Base-by-base conservation (phyloP, 2,113 vertebrate genomes). In the Coregonus clupeaformis region DNA sequence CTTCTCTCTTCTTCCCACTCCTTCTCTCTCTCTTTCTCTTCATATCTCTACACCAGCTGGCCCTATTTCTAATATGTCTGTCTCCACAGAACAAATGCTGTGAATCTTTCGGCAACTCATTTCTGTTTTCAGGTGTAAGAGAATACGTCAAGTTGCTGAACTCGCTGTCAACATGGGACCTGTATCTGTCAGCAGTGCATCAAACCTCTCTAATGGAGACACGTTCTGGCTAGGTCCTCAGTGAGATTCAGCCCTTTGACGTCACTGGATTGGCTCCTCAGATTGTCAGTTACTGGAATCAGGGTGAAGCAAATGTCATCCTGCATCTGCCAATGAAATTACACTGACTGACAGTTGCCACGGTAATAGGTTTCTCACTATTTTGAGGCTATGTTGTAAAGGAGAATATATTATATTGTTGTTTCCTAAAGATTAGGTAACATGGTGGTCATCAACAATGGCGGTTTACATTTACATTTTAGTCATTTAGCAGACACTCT, bases 71-170 rank as follows among this genome's bases (percentile, higher is more conserved):
- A 63, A 72, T 73, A 14, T 36, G 2, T 22, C 36, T 49, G 11
- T 6, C 27, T 45, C n/a, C 18, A 73, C 69, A 69, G 1, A 62
- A 62, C 59, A 52, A 16, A 62, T 52, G 52, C 71, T 42, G 13
- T 1, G 74, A 82, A 86, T 71, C 76, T 45, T 75, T 76, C 18
- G 65, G 67, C 75, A 42, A 74, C 79, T 72, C 16, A 52, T 24
- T 49, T 68, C 42, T 79, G 55, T 69, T 78, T 76, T 70, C 30
- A 72, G 59, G 29, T 27, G 42, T 71, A 32, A 73, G 25, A 16
- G 30, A 52, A 18, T 52, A 52, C 49, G 27, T 72, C 22, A 30
- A 36, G 29, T 3, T 6, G 25, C 29, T 9, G 55, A 16, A 5
- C 20, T 5, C 2, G 12, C 13, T 59, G 55, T 16, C 12, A 16